Evolutionary conservation across 2,888 invertebrate species (phyloP).

Genomic region (Leptopilina myrica): DNA sequence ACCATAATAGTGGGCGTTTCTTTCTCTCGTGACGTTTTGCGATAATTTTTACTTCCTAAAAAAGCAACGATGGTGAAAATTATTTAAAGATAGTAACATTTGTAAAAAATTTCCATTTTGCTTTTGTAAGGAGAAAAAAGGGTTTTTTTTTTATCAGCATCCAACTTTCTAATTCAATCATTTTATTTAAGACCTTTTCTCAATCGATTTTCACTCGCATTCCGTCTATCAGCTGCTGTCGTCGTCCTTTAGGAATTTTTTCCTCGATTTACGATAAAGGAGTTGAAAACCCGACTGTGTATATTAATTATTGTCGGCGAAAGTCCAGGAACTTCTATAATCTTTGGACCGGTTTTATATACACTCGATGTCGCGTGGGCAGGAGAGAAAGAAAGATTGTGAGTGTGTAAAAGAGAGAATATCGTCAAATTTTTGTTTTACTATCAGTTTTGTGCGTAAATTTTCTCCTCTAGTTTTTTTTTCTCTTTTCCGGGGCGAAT

Average conservation of each 20-base stretch:
- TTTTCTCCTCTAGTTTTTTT: not conserved
- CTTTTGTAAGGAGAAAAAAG: too few relatives aligned
- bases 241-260: constrained; percentile 33
- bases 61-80: too few relatives aligned
- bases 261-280: constrained; percentile 27
- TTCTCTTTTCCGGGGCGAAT: not conserved
- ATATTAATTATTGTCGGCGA: constrained; percentile 46
- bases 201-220: constrained; percentile 19
- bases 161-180: constrained; percentile 36
- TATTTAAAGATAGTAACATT: too few relatives aligned
- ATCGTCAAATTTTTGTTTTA: too few relatives aligned
- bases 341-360: constrained; percentile 42
- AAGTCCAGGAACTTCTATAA: constrained; percentile 41
- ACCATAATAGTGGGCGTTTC: not conserved
- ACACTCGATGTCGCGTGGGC: constrained; percentile 45
- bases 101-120: too few relatives aligned
- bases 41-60: too few relatives aligned
- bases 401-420: not conserved
- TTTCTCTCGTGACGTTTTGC: too few relatives aligned
- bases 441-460: too few relatives aligned
- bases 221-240: constrained; percentile 12
- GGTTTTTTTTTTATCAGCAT: constrained; percentile 15
- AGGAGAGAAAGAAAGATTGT: constrained; percentile 21
- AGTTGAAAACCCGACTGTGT: constrained; percentile 27
- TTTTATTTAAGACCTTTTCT: constrained; percentile 30